Base-by-base conservation (phyloP, 2,888 invertebrate genomes). In the Conus canariensis region DNA sequence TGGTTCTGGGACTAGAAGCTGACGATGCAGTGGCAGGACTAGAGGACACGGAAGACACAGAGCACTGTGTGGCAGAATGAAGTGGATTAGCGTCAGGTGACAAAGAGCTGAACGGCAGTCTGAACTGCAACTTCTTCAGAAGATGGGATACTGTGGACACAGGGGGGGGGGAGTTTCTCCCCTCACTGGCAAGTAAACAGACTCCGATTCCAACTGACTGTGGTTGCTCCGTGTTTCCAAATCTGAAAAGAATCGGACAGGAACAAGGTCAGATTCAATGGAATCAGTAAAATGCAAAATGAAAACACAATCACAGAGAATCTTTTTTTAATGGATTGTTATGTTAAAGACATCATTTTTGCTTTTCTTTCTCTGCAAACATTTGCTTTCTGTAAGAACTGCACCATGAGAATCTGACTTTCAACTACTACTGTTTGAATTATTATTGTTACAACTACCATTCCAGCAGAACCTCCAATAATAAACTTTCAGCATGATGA, bases 201-300 rank as follows among this genome's bases (percentile, higher is more conserved):
- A 95, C 85, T 96, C 96, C 0, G 95, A 95, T 80, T 95, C 95
- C 83, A 96, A 90, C 90, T 95, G 91, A 90, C 95, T 95, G 22
- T 93, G 92, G 85, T 93, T 94, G 91, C 94, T 94, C 88, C 90
- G 92, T 58, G 92, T 83, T 80, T 94, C 94, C 92, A 91, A 93
- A 90, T 95, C 95, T 95, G 92, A 22, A 92, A 92, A 30, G 85
- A 90, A 92, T 56, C 58, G 4, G 45, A 45, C 45, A 45, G 45
- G 45, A 45, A 4, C 45, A 45, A 45, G 45, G 45, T 45, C 4
- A 45, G 45, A 45, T 45, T 45, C 45, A 45, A 45, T 45, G 45
- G 45, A 45, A 45, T 45, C 45, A 45, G 45, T 4, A 45, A 45
- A 45, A 45, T 45, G 45, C 45, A 45, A 45, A 45, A 45, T 4